phyloP scores from a whole-genome alignment of 2,888 invertebrate genomes.

The Coelopa pilipes region DNA sequence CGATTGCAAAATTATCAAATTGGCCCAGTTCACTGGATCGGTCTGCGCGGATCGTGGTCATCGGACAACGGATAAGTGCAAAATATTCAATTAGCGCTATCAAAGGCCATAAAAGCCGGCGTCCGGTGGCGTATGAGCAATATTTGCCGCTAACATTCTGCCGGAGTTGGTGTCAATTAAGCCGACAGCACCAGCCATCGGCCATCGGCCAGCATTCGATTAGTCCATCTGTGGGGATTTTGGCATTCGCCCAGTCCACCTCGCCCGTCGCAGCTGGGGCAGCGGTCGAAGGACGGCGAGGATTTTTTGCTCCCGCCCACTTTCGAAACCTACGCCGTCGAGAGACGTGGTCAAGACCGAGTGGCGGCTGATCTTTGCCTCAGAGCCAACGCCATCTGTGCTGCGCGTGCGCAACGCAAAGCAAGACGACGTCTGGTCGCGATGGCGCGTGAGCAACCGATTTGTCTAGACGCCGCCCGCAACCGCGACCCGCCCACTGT shows the following conservation, averaged over 20 bases:
- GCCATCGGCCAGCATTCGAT: too few species aligned
- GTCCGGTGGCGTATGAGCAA: neutral
- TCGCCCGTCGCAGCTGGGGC: too few species aligned
- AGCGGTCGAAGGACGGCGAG: neutral
- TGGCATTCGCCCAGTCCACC: neutral
- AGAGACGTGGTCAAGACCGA: too few species aligned
- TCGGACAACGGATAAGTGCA: conserved; percentile 41
- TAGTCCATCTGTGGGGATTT: neutral
- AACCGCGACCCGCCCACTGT: too few species aligned
- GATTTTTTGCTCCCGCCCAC: neutral
- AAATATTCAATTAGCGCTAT: conserved; percentile 43
- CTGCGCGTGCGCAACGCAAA: conserved; percentile 17
- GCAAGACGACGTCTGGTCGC: neutral
- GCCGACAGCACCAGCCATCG: too few species aligned
- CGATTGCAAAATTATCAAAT: conserved; percentile 54
- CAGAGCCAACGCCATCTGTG: conserved; percentile 21
- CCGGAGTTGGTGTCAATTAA: neutral
- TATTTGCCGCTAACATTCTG: neutral
- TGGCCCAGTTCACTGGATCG: conserved; percentile 47
- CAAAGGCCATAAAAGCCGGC: conserved; percentile 36
- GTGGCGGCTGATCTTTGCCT: too few species aligned
- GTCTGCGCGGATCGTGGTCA: conserved; percentile 12
- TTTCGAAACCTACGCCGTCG: neutral
- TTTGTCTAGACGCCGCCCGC: too few species aligned
- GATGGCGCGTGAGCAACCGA: too few species aligned